Evolutionary conservation across 2,797 vertebrate species (phyloP).

Genomic region (Enteromius paludinosus): DNA sequence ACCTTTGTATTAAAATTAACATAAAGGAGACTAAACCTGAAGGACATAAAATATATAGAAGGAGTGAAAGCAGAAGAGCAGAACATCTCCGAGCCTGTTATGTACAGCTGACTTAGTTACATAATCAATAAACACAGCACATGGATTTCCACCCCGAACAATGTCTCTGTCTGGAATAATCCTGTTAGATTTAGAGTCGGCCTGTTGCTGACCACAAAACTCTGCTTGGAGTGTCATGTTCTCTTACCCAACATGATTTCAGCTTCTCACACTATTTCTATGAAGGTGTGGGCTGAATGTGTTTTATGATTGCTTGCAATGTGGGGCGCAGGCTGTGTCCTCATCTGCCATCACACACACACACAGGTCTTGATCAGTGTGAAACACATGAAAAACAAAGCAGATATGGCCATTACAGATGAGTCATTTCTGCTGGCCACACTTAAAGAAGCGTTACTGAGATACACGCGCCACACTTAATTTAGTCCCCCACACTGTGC

Average conservation of each 20-base stretch:
- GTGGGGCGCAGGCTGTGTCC: background rate
- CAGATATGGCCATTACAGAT: constrained; percentile 59
- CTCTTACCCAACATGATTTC: constrained; percentile 5
- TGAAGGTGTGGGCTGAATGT: constrained; percentile 14
- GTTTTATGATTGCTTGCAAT: constrained; percentile 6
- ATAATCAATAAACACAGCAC: constrained; percentile 52
- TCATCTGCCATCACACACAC: constrained; percentile 30
- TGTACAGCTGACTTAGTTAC: constrained; percentile 54
- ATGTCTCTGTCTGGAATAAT: constrained; percentile 49
- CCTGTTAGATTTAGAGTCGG: constrained; percentile 38
- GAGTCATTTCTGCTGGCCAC: constrained; percentile 65
- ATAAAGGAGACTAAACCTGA: constrained; percentile 5
- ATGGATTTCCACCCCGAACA: constrained; percentile 46
- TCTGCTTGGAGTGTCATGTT: constrained; percentile 18
- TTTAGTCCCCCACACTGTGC: background rate
- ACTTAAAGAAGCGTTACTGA: constrained; percentile 60
- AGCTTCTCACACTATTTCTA: constrained; percentile 1
- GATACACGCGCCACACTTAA: background rate
- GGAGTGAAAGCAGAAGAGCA: constrained; percentile 47
- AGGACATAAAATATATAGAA: constrained; percentile 4
- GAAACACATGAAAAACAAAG: constrained; percentile 11
- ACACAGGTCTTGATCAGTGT: constrained; percentile 39
- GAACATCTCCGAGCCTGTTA: constrained; percentile 54
- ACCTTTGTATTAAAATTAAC: background rate
- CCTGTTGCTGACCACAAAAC: constrained; percentile 37